These are phyloP conservation scores for Chrysaora quinquecirrha DNA, from an alignment of 30 jellyfish, hydroid and myxozoan species.

Conservation along the genomic window DNA sequence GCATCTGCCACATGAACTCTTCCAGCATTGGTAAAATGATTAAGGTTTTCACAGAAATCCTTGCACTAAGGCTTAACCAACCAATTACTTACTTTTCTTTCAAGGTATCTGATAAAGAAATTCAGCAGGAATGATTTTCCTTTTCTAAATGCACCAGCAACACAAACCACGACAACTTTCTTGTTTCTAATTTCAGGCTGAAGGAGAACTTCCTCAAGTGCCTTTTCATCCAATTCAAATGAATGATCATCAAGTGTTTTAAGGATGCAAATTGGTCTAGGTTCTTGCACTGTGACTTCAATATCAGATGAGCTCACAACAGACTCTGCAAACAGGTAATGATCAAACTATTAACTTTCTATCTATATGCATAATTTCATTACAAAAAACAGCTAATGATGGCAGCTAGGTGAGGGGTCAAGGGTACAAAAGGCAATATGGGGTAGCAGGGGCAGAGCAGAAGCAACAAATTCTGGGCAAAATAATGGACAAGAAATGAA, in stretches of 20 bases:
- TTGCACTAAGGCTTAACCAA: too few species aligned
- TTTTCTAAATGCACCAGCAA: constrained; percentile 99
- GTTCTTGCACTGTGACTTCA: constrained; percentile 46
- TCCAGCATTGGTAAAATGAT: too few species aligned
- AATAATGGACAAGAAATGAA: too few species aligned
- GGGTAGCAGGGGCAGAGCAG: too few species aligned
- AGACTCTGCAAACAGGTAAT: constrained; percentile 50
- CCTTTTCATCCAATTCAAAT: constrained; percentile 91
- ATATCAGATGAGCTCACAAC: constrained; percentile 53
- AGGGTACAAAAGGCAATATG: too few species aligned
- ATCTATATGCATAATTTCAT: too few species aligned
- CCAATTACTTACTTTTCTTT: constrained; percentile 83
- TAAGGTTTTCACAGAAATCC: too few species aligned
- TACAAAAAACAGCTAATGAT: too few species aligned
- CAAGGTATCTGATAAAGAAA: constrained; percentile 87
- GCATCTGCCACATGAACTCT: too few species aligned
- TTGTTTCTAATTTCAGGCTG: constrained; percentile 78
- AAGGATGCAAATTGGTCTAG: constrained; percentile 86
- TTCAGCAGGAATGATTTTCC: constrained; percentile 98
- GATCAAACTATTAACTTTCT: too few species aligned
- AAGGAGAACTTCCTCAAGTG: constrained; percentile 76
- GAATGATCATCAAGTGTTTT: constrained; percentile 90
- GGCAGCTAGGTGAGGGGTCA: too few species aligned
- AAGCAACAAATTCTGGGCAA: too few species aligned
- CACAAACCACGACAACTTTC: constrained; percentile 97